phyloP scores from a whole-genome alignment of 2,888 invertebrate genomes.

The Tricholauxania praeusta region DNA sequence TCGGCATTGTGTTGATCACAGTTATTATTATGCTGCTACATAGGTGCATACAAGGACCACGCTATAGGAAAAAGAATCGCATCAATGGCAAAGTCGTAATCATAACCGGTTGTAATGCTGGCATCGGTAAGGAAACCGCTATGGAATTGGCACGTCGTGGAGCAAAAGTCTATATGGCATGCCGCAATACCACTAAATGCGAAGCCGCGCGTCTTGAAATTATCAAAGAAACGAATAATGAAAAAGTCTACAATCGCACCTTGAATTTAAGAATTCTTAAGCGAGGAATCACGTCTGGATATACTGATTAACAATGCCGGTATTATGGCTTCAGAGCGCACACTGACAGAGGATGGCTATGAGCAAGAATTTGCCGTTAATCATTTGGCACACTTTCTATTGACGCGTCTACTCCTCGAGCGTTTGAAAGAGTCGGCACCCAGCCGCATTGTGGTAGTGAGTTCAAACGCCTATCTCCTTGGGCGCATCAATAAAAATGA shows the following conservation, averaged over 20 bases:
- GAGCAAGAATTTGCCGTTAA: slow-evolving; percentile 73
- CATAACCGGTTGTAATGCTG: slow-evolving; percentile 85
- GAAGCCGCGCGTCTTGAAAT: slow-evolving; percentile 80
- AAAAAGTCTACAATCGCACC: slow-evolving; percentile 74
- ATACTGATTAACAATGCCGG: slow-evolving; percentile 73
- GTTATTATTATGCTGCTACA: slow-evolving; percentile 58
- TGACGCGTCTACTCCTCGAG: slow-evolving; percentile 73
- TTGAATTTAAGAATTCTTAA: slow-evolving; percentile 68
- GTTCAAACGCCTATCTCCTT: slow-evolving; percentile 76
- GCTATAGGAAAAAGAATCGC: slow-evolving; percentile 63
- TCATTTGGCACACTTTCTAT: slow-evolving; percentile 74
- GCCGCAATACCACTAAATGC: slow-evolving; percentile 81
- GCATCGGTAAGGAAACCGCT: slow-evolving; percentile 83
- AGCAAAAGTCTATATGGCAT: slow-evolving; percentile 88
- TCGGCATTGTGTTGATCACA: slow-evolving; percentile 47
- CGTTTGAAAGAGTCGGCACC: slow-evolving; percentile 73
- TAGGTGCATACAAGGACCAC: slow-evolving; percentile 62
- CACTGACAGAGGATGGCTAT: slow-evolving; percentile 70
- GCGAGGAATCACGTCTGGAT: slow-evolving; percentile 69
- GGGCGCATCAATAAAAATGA: slow-evolving; percentile 79
- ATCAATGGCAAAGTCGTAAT: slow-evolving; percentile 77
- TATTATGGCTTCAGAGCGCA: slow-evolving; percentile 68
- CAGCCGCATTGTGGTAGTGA: slow-evolving; percentile 81
- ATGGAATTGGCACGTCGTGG: slow-evolving; percentile 79
- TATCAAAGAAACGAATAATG: slow-evolving; percentile 80